A percentile compares a stretch with the other conserved stretches of the same genome.
These are phyloP conservation scores for Acholoe squamosa DNA, from an alignment of 2,888 invertebrate species.

Conservation along the genomic window DNA sequence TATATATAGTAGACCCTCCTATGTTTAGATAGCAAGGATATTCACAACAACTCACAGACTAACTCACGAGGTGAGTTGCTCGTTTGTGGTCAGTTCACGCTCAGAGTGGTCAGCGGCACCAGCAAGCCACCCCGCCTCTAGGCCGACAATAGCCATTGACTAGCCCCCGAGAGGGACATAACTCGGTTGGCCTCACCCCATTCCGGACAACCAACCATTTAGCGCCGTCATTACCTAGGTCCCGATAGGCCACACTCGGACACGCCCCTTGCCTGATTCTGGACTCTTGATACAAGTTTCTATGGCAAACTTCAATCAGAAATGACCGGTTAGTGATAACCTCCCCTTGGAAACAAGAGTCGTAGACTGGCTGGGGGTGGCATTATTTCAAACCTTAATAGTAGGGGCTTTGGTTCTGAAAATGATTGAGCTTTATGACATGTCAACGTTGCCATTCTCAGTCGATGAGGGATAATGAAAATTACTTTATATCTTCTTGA, in stretches of 20 bases:
- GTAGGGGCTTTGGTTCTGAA: neutral
- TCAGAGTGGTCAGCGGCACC: neutral
- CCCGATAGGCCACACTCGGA: neutral
- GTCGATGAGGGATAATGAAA: neutral
- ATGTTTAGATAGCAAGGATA: no score
- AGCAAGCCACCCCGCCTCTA: neutral
- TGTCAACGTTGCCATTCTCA: neutral
- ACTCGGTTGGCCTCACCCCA: conserved; percentile 29
- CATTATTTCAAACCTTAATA: neutral
- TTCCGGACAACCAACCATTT: conserved; percentile 12
- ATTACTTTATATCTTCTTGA: neutral
- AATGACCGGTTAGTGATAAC: neutral
- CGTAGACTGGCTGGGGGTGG: neutral
- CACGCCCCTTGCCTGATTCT: conserved; percentile 17
- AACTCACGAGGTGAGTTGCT: neutral
- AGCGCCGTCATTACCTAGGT: conserved; percentile 13
- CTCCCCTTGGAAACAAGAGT: neutral
- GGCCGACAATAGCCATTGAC: conserved; percentile 39
- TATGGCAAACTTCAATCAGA: neutral
- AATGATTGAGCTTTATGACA: neutral
- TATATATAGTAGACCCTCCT: no score
- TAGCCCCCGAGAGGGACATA: conserved; percentile 26
- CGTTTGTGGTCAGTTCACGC: conserved; percentile 35
- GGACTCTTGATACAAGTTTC: neutral
- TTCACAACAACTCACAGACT: neutral